Evolutionary conservation across 2,888 invertebrate species (phyloP).

Genomic region (Xylocampa areola): DNA sequence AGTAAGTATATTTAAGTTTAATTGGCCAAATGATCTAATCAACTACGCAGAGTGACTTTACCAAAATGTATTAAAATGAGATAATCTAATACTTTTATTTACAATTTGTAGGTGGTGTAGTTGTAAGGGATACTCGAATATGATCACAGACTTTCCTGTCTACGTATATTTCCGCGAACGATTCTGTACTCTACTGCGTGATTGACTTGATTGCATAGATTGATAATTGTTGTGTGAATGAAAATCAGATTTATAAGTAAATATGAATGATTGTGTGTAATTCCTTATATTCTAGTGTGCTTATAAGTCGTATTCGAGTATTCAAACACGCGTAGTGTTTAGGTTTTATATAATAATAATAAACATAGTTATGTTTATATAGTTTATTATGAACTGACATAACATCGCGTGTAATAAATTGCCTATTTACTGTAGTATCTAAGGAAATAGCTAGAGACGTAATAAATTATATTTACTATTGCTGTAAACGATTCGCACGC

Average conservation of each 20-base stretch:
- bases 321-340: constrained; percentile 29
- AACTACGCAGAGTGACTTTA: constrained; percentile 64
- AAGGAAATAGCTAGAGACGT: constrained; percentile 48
- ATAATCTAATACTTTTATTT: constrained; percentile 58
- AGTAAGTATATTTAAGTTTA: constrained; percentile 65
- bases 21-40: constrained; percentile 75
- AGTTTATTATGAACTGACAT: constrained; percentile 74
- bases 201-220: constrained; percentile 1
- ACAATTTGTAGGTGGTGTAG: constrained; percentile 50
- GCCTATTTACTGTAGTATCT: constrained; percentile 59
- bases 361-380: constrained; percentile 78
- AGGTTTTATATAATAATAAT: constrained; percentile 67
- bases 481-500: constrained; percentile 34
- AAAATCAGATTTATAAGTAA: not conserved
- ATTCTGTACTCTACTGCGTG: not conserved
- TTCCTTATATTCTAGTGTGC: not conserved
- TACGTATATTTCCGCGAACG: not conserved
- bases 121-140: constrained; percentile 35
- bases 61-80: constrained; percentile 76
- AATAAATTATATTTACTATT: constrained; percentile 56
- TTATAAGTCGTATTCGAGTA: constrained; percentile 39
- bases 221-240: not conserved
- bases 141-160: constrained; percentile 2
- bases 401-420: constrained; percentile 59
- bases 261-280: not conserved